phyloP scores from a whole-genome alignment of 2,113 vertebrate genomes.

The Cinclus mexicanus region DNA sequence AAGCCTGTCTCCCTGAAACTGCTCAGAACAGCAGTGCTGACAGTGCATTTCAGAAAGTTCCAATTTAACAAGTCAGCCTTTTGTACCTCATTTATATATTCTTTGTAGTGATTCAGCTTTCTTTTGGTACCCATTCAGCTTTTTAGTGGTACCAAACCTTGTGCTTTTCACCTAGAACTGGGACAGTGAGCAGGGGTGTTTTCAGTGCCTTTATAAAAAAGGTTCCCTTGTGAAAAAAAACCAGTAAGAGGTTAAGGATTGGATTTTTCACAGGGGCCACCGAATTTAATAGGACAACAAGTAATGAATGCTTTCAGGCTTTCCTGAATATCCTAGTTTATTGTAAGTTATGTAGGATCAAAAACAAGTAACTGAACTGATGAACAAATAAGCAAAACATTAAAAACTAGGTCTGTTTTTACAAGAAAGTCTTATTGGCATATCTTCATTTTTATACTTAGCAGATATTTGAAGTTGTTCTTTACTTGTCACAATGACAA shows the following conservation, averaged over 20 bases:
- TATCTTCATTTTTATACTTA: background rate
- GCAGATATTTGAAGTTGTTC: background rate
- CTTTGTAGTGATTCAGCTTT: background rate
- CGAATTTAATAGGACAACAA: constrained; percentile 10
- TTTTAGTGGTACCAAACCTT: background rate
- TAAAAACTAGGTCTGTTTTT: background rate
- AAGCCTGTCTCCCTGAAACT: background rate
- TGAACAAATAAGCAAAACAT: background rate
- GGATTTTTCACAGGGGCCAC: background rate
- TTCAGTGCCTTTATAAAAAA: background rate
- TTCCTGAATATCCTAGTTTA: background rate
- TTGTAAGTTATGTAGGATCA: background rate
- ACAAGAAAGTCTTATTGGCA: background rate
- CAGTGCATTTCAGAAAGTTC: background rate
- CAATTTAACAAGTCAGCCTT: background rate
- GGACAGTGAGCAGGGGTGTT: background rate
- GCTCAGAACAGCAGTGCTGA: background rate
- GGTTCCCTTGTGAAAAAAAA: background rate
- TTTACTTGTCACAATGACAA: background rate
- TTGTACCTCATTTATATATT: background rate
- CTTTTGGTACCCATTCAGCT: background rate
- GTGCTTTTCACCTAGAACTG: background rate
- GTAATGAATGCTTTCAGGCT: background rate
- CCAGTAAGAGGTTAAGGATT: background rate
- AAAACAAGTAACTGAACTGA: background rate